phyloP scores from a whole-genome alignment of 2,113 vertebrate species.

The Genyomyrus donnyi region DNA sequence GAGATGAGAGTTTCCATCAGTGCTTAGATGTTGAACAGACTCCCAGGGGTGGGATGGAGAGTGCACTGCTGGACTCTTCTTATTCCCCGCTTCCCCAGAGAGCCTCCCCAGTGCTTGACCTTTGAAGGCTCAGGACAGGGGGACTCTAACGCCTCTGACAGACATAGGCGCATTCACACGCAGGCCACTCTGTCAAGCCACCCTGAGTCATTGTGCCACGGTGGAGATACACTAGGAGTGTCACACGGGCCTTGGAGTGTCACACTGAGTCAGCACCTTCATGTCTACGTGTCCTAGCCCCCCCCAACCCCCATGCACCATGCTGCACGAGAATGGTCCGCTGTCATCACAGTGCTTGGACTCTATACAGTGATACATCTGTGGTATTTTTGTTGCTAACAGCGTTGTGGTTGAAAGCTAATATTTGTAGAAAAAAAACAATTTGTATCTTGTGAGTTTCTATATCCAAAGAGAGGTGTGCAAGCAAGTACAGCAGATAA shows the following conservation, averaged over 20 bases:
- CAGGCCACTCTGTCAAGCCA: neutral
- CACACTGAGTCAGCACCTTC: conserved; percentile 8
- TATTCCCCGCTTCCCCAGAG: neutral
- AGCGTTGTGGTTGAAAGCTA: neutral
- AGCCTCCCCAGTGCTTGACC: conserved; percentile 66
- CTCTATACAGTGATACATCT: neutral
- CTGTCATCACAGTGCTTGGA: neutral
- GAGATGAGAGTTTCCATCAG: neutral
- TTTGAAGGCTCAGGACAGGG: conserved; percentile 57
- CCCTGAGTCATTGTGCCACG: neutral
- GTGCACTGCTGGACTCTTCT: neutral
- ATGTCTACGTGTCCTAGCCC: neutral
- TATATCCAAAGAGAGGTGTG: neutral
- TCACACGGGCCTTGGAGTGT: neutral
- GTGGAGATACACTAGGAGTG: neutral
- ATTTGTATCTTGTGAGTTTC: neutral
- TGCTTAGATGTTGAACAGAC: neutral
- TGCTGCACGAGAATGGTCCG: neutral
- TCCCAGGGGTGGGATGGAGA: neutral
- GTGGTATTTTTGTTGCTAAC: neutral
- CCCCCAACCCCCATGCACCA: neutral
- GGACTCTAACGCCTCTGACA: conserved; percentile 59
- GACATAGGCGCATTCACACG: conserved; percentile 7
- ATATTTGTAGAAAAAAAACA: neutral
- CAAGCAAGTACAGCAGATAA: neutral